Conservation (phyloP, 2,113 vertebrate genomes). For the Uropsilus gracilis region DNA sequence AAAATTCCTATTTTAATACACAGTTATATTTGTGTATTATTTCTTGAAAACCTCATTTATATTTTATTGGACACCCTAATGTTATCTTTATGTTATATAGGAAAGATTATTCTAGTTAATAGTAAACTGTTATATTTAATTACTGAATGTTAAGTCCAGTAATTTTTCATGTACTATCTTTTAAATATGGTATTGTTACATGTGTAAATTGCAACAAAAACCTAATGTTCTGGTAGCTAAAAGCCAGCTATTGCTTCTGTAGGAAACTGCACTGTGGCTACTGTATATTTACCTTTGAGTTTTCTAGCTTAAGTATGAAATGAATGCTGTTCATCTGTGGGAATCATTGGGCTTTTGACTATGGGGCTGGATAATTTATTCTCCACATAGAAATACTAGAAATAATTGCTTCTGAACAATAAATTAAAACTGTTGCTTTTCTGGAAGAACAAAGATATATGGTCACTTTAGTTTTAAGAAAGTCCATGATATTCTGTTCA, state of each 20-base stretch:
- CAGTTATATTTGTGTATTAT: background rate
- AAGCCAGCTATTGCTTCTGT: background rate
- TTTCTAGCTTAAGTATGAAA: background rate
- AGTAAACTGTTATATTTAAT: background rate
- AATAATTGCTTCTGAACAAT: background rate
- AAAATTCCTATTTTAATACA: background rate
- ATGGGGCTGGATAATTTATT: background rate
- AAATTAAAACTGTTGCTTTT: background rate
- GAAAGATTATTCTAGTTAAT: background rate
- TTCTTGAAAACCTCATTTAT: background rate
- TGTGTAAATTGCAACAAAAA: background rate
- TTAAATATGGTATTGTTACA: background rate
- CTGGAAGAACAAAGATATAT: background rate
- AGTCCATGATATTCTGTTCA: background rate
- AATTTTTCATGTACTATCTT: background rate
- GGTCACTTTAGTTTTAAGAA: background rate
- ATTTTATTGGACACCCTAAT: background rate
- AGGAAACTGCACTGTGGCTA: background rate
- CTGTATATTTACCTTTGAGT: background rate
- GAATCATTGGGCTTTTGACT: background rate
- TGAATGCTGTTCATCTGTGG: background rate
- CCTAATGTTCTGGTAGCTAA: background rate
- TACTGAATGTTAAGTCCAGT: background rate
- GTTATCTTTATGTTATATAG: background rate
- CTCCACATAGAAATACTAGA: background rate